Evolutionary conservation across 2,797 vertebrate species (phyloP), one percentile per base, ranked within the genome.

Genomic region (Chaenodraco wilsoni): DNA sequence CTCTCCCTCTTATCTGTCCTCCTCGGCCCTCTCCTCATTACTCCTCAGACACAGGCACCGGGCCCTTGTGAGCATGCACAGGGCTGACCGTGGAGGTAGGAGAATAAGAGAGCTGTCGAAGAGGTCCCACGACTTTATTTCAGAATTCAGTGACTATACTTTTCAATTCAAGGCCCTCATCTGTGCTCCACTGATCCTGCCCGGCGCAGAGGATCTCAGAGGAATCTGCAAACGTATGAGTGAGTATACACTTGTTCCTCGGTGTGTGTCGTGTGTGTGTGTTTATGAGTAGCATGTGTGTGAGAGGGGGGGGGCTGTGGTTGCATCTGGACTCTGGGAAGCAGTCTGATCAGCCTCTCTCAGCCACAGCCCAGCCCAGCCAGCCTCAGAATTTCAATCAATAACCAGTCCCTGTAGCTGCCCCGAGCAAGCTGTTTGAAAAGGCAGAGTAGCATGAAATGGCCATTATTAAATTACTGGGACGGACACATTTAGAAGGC

Each of bases 381-480:
- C 81, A 65, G 84, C 86, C 88, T 84, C 81, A 57, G 90, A 86
- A 84, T 88, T 93, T 92, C 89, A 91, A 93, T 95, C 86, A 86
- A 92, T 94, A 88, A 87, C 72, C 72, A 80, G 92, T 94, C 94
- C 91, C 93, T 91, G 87, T 84, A 87, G 94, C 91, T 91, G 87
- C 91, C 91, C 88, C 82, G 72, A 85, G 90, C 82, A 91, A 82
- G 89, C 74, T 92, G 90, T 90, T 93, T 94, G 66, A 78, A 90
- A 89, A 95, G 88, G 91, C 89, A 94, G 91, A 94, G 91, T 83
- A 94, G 88, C 82, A 95, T 93, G 92, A 95, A 94, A 94, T 93
- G 90, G 90, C 90, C 84, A 91, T 95, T 94, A 94, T 95, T 94
- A 95, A 94, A 94, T 95, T 93, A 95, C 93, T 82, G 90, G 88